phyloP scores from a whole-genome alignment of 1,140 invertebrate genomes.

The Dermatophagoides farinae region DNA sequence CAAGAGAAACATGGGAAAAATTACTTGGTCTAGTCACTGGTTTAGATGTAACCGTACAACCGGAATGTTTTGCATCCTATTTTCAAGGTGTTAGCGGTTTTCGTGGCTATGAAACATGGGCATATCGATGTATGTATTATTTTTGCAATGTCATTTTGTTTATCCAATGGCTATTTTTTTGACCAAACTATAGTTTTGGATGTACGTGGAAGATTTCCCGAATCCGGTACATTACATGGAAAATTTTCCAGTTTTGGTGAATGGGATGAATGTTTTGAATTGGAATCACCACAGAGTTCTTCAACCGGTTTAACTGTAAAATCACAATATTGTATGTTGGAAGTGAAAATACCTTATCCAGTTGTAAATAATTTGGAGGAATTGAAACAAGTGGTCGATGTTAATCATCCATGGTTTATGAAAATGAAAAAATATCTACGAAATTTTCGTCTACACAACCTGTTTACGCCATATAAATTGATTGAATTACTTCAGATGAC shows the following conservation, averaged over 20 bases:
- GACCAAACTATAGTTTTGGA: not conserved
- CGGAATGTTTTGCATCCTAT: slow-evolving; percentile 10
- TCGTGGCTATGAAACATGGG: slow-evolving; percentile 4
- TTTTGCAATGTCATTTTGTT: not conserved
- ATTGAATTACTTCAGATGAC: not conserved
- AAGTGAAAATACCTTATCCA: slow-evolving; percentile 6
- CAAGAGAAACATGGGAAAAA: not conserved
- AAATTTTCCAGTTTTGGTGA: slow-evolving; percentile 13
- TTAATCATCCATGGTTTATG: not conserved
- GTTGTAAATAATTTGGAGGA: not conserved
- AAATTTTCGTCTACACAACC: not conserved
- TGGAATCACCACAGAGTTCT: slow-evolving; percentile 1
- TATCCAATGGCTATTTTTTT: not conserved
- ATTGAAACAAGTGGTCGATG: not conserved
- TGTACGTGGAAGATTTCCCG: slow-evolving; percentile 1
- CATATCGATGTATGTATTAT: slow-evolving; percentile 7
- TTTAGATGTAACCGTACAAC: not conserved
- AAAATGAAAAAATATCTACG: not conserved
- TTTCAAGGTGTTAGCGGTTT: slow-evolving; percentile 2
- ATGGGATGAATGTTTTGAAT: slow-evolving; percentile 12
- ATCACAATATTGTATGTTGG: slow-evolving; percentile 11
- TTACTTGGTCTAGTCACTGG: slow-evolving; percentile 4
- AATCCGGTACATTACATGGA: slow-evolving; percentile 1
- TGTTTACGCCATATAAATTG: not conserved
- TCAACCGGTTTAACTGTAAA: not conserved